Base-by-base conservation (phyloP, 2,113 vertebrate genomes). In the Xenopus laevis region DNA sequence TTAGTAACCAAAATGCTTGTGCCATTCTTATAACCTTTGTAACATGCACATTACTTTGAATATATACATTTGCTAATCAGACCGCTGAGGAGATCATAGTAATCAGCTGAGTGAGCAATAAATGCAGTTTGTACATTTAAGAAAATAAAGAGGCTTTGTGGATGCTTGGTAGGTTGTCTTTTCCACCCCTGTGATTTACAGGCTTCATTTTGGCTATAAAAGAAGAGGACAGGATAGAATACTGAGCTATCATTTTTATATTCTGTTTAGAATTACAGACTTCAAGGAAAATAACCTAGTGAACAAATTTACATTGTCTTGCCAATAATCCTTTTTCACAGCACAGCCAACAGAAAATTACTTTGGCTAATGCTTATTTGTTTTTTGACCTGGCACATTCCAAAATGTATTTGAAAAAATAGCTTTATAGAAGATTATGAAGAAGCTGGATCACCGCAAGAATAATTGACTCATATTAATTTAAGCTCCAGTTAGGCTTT, bases 311-410 rank as follows among this genome's bases (percentile, higher is more conserved):
- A 20, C 17, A 23, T 12, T 74, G 82, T 47, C 46, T 58, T 64
- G 33, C 17, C n/a, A 8, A 65, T 62, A 18, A 20, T 50, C 71
- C 7, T n/a, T 71, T 72, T 68, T 78, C 10, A 0, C 45, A 10
- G 3, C 40, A 23, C 8, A 4, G 15, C 30, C 1, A 50, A 50
- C 45, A 68, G 67, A 46, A 70, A 50, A 62, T 2, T 33, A 23
- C 2, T n/a, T 17, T 77, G 68, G 64, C 72, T 0, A 17, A 40
- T 65, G 27, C 18, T 12, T 68, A 47, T 72, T 72, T 72, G 7
- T 62, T 50, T 72, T 72, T 72, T 72, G 59, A 72, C 71, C 70
- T 65, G 60, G 33, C 40, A 55, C 70, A 78, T 75, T 75, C 73
- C 73, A 75, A 55, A 53, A 33, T 75, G 68, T 68, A 74, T 68